Conservation (phyloP, 2,797 vertebrate species). For the Acanthopagrus latus region DNA sequence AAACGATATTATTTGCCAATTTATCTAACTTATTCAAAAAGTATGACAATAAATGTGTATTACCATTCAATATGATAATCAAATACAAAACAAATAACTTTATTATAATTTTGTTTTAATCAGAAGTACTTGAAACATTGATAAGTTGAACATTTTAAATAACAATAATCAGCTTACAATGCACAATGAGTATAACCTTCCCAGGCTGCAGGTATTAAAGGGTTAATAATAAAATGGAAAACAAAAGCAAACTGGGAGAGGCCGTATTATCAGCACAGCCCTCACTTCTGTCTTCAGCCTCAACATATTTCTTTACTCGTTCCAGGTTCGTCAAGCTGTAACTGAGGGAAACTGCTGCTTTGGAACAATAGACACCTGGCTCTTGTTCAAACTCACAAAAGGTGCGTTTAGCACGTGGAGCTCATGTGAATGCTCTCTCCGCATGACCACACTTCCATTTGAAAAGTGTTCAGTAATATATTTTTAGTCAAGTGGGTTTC, state of each 20-base stretch:
- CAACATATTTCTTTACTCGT: constrained; percentile 21
- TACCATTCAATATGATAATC: too few species aligned
- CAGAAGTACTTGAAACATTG: too few species aligned
- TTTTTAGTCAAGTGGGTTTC: constrained; percentile 3
- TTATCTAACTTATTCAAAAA: too few species aligned
- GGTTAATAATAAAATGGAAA: neutral
- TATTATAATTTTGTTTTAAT: too few species aligned
- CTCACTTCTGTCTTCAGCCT: neutral
- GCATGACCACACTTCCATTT: neutral
- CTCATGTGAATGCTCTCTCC: neutral
- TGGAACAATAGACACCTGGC: constrained; percentile 95
- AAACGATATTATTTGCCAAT: too few species aligned
- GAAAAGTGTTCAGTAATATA: neutral
- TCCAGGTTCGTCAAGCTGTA: constrained; percentile 88
- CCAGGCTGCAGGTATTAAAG: neutral
- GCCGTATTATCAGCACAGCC: neutral
- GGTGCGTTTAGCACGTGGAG: constrained; percentile 76
- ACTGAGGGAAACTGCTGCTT: constrained; percentile 92
- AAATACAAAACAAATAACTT: too few species aligned
- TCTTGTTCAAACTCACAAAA: constrained; percentile 94
- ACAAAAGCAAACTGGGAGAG: neutral
- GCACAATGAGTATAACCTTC: neutral
- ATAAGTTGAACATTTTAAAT: too few species aligned
- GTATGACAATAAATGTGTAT: too few species aligned
- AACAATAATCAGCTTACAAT: too few species aligned